These are phyloP conservation scores for Rhagoletis pomonella DNA, from an alignment of 1,140 invertebrate genomes.

Conservation along the genomic window DNA sequence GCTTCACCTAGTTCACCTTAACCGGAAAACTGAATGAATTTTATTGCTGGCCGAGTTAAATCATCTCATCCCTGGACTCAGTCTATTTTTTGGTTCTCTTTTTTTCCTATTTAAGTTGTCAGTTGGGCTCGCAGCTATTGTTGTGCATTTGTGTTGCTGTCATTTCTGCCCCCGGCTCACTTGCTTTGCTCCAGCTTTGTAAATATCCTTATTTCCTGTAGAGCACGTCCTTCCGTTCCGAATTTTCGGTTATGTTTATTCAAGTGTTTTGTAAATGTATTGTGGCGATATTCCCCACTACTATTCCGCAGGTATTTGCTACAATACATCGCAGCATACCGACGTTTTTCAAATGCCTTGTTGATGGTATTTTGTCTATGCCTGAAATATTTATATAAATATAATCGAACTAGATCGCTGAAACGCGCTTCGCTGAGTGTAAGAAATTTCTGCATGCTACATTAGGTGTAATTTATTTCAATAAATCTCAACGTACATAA, in stretches of 20 bases:
- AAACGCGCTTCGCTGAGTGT: no score
- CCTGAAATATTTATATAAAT: no score
- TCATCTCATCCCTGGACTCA: neutral
- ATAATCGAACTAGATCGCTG: no score
- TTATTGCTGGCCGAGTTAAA: neutral
- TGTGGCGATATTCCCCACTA: conserved; percentile 4
- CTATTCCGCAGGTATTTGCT: neutral
- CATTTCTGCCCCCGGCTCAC: neutral
- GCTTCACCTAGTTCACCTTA: neutral
- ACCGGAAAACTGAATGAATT: neutral
- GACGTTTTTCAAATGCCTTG: neutral
- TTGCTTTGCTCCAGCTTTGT: neutral
- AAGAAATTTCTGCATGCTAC: no score
- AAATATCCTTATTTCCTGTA: conserved; percentile 4
- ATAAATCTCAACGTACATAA: no score
- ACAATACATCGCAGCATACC: neutral
- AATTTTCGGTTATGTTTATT: conserved; percentile 3
- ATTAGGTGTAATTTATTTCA: no score
- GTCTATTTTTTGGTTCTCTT: neutral
- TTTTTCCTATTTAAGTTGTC: neutral
- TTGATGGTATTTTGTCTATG: no score
- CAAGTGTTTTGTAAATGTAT: neutral
- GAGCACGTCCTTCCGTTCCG: neutral
- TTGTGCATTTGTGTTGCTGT: neutral
- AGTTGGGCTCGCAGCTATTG: neutral